phyloP scores from a whole-genome alignment of 2,113 vertebrate genomes.

The Xyrauchen texanus region DNA sequence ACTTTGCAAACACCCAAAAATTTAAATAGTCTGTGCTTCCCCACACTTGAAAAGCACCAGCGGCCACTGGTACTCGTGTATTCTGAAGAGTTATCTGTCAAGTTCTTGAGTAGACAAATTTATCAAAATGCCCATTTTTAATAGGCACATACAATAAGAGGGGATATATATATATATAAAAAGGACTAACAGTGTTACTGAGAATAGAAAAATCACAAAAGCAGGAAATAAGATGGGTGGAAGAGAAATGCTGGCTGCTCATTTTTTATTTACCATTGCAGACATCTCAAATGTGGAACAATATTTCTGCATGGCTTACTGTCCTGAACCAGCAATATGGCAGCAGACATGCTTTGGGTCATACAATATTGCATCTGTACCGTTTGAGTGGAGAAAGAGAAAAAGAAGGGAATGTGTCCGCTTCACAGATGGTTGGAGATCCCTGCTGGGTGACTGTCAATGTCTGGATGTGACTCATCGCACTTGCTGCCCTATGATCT shows the following conservation, averaged over 20 bases:
- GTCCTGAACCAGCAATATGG: conserved; percentile 62
- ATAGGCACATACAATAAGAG: neutral
- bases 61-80: too few species aligned
- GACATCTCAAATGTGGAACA: conserved; percentile 75
- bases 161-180: neutral
- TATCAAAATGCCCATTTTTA: too few species aligned
- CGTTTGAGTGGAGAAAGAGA: conserved; percentile 52
- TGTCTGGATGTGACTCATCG: conserved; percentile 62
- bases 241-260: conserved; percentile 15
- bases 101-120: too few species aligned
- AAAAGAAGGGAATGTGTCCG: conserved; percentile 16
- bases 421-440: conserved; percentile 73
- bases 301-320: conserved; percentile 76
- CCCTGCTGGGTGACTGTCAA: conserved; percentile 67
- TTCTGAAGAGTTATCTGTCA: too few species aligned
- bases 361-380: conserved; percentile 67
- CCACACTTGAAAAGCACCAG: too few species aligned
- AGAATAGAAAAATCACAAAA: neutral
- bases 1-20: too few species aligned
- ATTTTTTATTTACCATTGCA: conserved; percentile 78
- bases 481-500: conserved; percentile 58
- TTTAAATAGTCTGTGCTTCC: too few species aligned
- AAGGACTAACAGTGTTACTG: neutral
- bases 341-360: conserved; percentile 65
- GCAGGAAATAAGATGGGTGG: conserved; percentile 2